A percentile compares a stretch with the other conserved stretches of the same genome.
phyloP scores from a whole-genome alignment of 2,113 vertebrate genomes.

The Megalops atlanticus region DNA sequence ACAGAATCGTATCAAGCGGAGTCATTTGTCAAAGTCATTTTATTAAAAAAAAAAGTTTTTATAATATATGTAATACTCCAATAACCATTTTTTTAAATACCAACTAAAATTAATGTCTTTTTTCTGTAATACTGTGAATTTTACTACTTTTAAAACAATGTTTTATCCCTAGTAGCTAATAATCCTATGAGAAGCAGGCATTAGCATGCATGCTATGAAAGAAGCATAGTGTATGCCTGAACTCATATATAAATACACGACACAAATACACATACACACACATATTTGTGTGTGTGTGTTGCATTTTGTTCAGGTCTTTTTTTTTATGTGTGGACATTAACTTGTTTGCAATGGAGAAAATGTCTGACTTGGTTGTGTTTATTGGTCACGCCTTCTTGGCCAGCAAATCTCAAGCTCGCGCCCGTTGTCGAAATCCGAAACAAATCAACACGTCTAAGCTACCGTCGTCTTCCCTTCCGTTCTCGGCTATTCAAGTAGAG shows the following conservation, averaged over 20 bases:
- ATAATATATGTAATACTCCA: slow-evolving; percentile 58
- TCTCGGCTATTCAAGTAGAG: slow-evolving; percentile 78
- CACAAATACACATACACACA: slow-evolving; percentile 58
- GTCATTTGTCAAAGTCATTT: slow-evolving; percentile 64
- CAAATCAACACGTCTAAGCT: slow-evolving; percentile 34
- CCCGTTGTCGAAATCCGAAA: slow-evolving; percentile 54
- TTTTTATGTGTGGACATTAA: slow-evolving; percentile 67
- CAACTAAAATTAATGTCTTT: slow-evolving; percentile 70
- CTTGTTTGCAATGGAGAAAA: slow-evolving; percentile 36
- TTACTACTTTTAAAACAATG: slow-evolving; percentile 66
- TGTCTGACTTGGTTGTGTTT: slow-evolving; percentile 21
- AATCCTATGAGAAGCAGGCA: slow-evolving; percentile 60
- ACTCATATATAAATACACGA: slow-evolving; percentile 66
- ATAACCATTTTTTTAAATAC: slow-evolving; percentile 74
- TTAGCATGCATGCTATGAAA: slow-evolving; percentile 57
- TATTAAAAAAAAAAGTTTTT: slow-evolving; percentile 69
- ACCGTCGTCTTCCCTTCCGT: not conserved
- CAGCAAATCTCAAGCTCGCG: slow-evolving; percentile 21
- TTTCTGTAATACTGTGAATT: slow-evolving; percentile 60
- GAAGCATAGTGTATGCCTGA: slow-evolving; percentile 47
- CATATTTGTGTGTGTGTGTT: slow-evolving; percentile 45
- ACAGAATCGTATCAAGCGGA: not conserved
- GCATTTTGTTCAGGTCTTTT: slow-evolving; percentile 46
- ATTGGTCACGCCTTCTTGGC: slow-evolving; percentile 21
- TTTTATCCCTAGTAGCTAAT: slow-evolving; percentile 61